A percentile compares a stretch with the other conserved stretches of the same genome.
Evolutionary conservation across 2,797 vertebrate genomes (phyloP).

Genomic region (Neosalanx taihuensis): DNA sequence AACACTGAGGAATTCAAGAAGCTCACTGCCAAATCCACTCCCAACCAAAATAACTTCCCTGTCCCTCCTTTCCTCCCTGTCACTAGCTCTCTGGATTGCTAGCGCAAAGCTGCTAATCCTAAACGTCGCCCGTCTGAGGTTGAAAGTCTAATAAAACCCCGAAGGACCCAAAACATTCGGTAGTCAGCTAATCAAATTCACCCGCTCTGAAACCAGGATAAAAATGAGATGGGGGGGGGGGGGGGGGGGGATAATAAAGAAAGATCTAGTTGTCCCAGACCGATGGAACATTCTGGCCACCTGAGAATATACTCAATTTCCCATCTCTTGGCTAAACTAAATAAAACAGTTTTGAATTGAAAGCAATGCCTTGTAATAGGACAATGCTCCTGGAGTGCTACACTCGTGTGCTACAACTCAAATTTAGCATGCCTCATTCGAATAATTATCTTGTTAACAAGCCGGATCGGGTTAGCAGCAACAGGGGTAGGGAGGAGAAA

Average conservation of each 20-base stretch:
- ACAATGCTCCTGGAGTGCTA: too few relatives aligned
- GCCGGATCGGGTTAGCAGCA: too few relatives aligned
- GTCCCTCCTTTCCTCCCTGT: too few relatives aligned
- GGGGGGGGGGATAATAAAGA: too few relatives aligned
- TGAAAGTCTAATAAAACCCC: slow-evolving; percentile 24
- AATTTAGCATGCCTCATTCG: background rate
- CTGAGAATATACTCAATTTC: background rate
- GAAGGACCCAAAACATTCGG: slow-evolving; percentile 1
- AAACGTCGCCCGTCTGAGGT: background rate
- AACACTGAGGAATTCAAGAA: background rate
- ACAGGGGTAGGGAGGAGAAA: too few relatives aligned
- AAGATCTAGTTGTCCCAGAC: background rate
- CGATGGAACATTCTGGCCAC: background rate
- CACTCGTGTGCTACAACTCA: too few relatives aligned
- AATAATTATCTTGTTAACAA: too few relatives aligned
- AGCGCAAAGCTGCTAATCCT: background rate
- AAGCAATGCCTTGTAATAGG: background rate
- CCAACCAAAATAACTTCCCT: background rate
- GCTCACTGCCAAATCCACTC: slow-evolving; percentile 6
- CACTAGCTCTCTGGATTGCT: background rate
- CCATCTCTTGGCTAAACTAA: background rate
- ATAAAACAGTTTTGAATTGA: background rate
- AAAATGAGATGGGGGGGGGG: background rate
- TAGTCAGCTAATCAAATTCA: slow-evolving; percentile 25
- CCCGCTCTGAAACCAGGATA: background rate